Conservation (phyloP, 2,888 invertebrate genomes). For the Molorchus minor region DNA sequence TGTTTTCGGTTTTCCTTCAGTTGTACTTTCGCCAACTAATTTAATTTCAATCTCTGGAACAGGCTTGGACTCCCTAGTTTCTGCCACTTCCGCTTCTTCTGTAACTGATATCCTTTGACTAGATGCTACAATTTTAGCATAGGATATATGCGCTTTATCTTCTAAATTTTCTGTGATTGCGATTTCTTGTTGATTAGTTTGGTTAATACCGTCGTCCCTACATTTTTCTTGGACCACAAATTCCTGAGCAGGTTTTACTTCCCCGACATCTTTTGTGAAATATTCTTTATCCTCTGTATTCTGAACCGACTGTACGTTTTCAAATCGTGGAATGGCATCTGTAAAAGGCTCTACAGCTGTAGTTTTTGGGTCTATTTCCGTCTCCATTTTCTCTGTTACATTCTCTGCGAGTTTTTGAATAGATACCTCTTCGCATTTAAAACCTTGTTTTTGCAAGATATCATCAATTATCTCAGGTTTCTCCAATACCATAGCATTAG, state of each 20-base stretch:
- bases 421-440: no score
- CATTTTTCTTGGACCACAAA: background rate
- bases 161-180: slow-evolving; percentile 3
- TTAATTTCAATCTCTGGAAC: slow-evolving; percentile 38
- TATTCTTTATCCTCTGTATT: background rate
- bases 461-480: no score
- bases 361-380: background rate
- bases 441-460: no score
- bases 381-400: slow-evolving; percentile 16
- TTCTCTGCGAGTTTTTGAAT: no score
- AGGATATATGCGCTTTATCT: slow-evolving; percentile 25
- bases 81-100: slow-evolving; percentile 15
- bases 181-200: slow-evolving; percentile 15
- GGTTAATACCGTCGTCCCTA: background rate
- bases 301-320: background rate
- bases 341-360: slow-evolving; percentile 5
- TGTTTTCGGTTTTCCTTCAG: slow-evolving; percentile 32
- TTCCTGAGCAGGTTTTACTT: no score
- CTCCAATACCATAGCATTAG: background rate
- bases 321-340: background rate
- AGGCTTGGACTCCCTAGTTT: slow-evolving; percentile 16
- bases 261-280: no score
- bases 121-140: slow-evolving; percentile 33
- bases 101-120: slow-evolving; percentile 20
- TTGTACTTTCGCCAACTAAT: slow-evolving; percentile 34